phyloP scores from a whole-genome alignment of 1,140 invertebrate species.

The Lepidurus apus region DNA sequence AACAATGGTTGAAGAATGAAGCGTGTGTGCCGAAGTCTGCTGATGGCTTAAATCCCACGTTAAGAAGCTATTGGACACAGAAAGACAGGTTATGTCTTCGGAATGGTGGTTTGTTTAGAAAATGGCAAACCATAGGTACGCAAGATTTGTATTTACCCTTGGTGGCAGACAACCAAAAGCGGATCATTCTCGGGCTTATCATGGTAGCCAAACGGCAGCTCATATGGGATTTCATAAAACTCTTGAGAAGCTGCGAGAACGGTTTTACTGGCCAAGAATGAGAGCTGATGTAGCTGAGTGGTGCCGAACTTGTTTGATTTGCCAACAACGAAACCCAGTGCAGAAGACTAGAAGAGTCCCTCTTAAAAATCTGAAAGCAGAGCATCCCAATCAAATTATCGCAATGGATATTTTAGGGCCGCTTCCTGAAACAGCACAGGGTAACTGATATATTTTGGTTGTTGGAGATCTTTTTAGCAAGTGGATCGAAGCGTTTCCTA shows the following conservation, averaged over 20 bases:
- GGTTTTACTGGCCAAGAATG: constrained; percentile 36
- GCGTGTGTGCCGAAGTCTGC: not conserved
- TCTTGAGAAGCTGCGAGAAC: constrained; percentile 25
- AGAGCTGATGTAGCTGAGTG: constrained; percentile 32
- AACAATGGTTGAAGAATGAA: not conserved
- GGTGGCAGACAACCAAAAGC: constrained; percentile 23
- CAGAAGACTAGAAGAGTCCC: constrained; percentile 5
- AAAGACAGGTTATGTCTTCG: too few relatives aligned
- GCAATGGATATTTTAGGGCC: constrained; percentile 27
- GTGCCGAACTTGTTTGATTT: constrained; percentile 34
- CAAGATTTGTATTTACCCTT: not conserved
- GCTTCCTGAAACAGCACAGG: not conserved
- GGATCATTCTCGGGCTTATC: constrained; percentile 27
- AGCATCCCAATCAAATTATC: too few relatives aligned
- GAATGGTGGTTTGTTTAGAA: too few relatives aligned
- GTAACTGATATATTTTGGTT: constrained; percentile 34
- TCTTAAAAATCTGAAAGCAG: not conserved
- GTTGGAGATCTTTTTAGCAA: not conserved
- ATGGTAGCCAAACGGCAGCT: constrained; percentile 34
- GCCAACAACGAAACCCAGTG: constrained; percentile 34
- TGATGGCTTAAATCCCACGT: not conserved
- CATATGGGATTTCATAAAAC: constrained; percentile 36
- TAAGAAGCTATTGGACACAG: too few relatives aligned
- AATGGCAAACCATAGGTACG: too few relatives aligned
- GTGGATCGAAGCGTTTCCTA: constrained; percentile 10